Evolutionary conservation across 23 tunicate species (phyloP), one percentile per base, ranked within the genome.

Genomic region (Trididemnum clinides): DNA sequence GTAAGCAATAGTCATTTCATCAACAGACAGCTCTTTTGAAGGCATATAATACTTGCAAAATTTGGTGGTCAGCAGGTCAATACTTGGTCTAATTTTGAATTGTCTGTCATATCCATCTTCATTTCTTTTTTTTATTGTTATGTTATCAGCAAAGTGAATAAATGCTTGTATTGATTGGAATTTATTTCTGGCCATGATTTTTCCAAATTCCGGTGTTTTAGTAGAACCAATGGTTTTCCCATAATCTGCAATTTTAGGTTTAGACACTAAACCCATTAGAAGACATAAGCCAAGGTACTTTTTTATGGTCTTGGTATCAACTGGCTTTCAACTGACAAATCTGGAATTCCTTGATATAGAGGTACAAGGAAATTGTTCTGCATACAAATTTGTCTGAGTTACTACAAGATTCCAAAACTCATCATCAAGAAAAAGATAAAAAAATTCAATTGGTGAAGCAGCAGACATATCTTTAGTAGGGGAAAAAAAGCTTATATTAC

Each of bases 141-240:
- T 39, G 29, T 73, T 73, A 73, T 73, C 80, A 73, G 80, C 80
- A 73, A 73, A 73, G 57, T 73, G 80, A 37, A 73, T 37, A 73
- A 73, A 73, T 39, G 80, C 54, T 73, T 22, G 54, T 37, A 73
- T 36, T 73, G 57, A 73, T 23, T 73, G 57, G 28, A 37, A 73
- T 73, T 39, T 73, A 19, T 37, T 73, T 19, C 80, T 37, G 27
- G 80, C 80, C 80, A 73, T 73, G 57, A 73, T 37, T 73, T 73
- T 73, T 73, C 80, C 80, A 73, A 73, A 73, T 37, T 73, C 54
- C 25, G 80, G 80, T 37, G 80, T 73, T 73, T 73, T 39, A 37
- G 57, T 39, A 37, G 80, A 29, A 38, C 57, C 38, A 33, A 18
- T 33, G 37, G n/a, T 69, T 69, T 31, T 30, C 75, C 75, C 28